Base-by-base conservation (phyloP, 2,113 vertebrate species). In the Neomonachus schauinslandi region DNA sequence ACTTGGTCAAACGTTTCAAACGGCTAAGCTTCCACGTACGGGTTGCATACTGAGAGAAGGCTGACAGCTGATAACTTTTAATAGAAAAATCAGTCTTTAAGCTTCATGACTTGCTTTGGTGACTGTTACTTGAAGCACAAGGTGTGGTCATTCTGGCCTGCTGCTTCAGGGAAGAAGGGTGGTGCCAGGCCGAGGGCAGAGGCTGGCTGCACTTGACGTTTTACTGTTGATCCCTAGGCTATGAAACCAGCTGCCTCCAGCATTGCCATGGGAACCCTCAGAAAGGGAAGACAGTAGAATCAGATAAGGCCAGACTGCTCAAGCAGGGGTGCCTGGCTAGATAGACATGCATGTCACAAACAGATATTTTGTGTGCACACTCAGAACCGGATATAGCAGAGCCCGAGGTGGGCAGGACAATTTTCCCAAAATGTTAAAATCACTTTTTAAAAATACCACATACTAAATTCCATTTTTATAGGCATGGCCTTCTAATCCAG, bases 291-390 rank as follows among this genome's bases (percentile, higher is more conserved):
- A 36, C 22, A 42, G 33, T 7, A 24, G 87, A 69, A 57, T 39
- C 28, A 6, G 26, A 9, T 22, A 49, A 74, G 31, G 31, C 67
- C 4, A 4, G 9, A 39, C 33, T 18, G 12, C n/a, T 22, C 15
- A 71, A 71, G 19, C 14, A 24, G 6, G 3, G 13, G 15, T 55
- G 79, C 53, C 65, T 51, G 24, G 49, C 57, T 1, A 7, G 24
- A 12, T 12, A 0, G 10, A 5, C 26, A 2, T 21, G 42, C 33
- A 7, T 2, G 15, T 21, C 87, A 28, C 24, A 49, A 18, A 53
- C 2, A 3, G 33, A 72, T 11, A 10, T 46, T 71, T 71, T 4
- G 28, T 0, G 0, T 10, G 5, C 16, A 21, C 12, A 1, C 33
- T 21, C 21, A 0, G 3, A 51, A 7, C 31, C 26, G 49, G n/a